Percentiles rank a stretch among this genome's conserved stretches.
phyloP scores from a whole-genome alignment of 2,888 invertebrate genomes.

The Rhimphoctona megacephalus region DNA sequence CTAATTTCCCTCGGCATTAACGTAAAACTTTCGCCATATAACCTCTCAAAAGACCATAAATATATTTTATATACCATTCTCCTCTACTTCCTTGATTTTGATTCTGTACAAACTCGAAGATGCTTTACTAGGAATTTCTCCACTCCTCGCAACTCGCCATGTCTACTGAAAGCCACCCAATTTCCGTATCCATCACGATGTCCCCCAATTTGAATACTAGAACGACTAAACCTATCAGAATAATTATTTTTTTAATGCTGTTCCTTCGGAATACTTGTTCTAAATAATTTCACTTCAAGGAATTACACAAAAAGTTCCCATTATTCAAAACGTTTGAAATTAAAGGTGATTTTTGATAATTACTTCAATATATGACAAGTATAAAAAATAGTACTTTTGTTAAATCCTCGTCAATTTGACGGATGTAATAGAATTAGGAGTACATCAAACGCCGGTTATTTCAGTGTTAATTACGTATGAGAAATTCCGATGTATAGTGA shows the following conservation, averaged over 20 bases:
- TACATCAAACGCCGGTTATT: background rate
- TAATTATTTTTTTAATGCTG: background rate
- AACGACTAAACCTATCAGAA: background rate
- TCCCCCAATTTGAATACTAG: background rate
- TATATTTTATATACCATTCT: slow-evolving; percentile 1
- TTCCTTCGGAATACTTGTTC: background rate
- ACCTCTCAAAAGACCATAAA: background rate
- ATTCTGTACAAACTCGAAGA: background rate
- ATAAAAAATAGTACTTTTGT: background rate
- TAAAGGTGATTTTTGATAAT: background rate
- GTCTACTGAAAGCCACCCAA: background rate
- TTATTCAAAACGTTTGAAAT: background rate
- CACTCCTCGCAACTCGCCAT: background rate
- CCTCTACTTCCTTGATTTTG: slow-evolving; percentile 1
- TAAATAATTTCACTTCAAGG: background rate
- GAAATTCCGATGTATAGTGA: slow-evolving; percentile 15
- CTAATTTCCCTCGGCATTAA: background rate
- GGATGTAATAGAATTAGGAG: background rate
- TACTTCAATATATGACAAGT: background rate
- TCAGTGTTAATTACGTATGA: slow-evolving; percentile 7
- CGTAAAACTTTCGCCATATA: slow-evolving; percentile 1
- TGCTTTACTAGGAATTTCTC: background rate
- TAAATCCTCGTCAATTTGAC: background rate
- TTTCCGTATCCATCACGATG: background rate
- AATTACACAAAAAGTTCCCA: background rate